Evolutionary conservation across 2,888 invertebrate genomes (phyloP).

Genomic region (Scaptomyza cyrtandrae): DNA sequence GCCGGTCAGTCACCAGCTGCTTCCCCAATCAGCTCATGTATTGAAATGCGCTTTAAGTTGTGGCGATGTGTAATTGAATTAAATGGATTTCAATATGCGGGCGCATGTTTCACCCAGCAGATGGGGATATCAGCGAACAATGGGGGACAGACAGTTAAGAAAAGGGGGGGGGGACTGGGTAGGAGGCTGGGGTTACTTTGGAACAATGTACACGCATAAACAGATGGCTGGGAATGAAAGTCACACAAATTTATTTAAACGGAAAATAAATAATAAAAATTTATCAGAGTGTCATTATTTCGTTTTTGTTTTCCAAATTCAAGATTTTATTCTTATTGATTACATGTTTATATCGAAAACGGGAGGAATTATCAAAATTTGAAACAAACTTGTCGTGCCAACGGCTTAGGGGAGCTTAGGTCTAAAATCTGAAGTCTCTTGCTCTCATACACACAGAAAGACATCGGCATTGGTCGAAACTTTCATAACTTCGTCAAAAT

Average conservation of each 20-base stretch:
- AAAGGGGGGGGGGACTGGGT: neutral
- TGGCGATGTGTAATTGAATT: constrained; percentile 74
- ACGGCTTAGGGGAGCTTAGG: too few species aligned
- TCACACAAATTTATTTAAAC: neutral
- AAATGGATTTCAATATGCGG: constrained; percentile 80
- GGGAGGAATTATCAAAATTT: too few species aligned
- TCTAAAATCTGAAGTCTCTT: too few species aligned
- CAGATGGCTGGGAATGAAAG: constrained; percentile 16
- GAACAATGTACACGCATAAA: constrained; percentile 52
- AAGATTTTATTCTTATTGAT: too few species aligned
- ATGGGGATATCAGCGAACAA: neutral
- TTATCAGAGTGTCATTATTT: neutral
- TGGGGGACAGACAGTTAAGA: neutral
- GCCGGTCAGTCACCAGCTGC: constrained; percentile 52
- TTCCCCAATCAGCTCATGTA: constrained; percentile 38
- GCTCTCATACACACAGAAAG: too few species aligned
- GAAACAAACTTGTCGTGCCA: too few species aligned
- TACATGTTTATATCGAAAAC: too few species aligned
- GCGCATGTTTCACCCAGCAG: constrained; percentile 60
- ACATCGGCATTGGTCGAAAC: too few species aligned
- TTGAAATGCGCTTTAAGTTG: constrained; percentile 76
- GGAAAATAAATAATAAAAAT: neutral
- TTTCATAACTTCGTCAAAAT: too few species aligned
- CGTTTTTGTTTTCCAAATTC: too few species aligned
- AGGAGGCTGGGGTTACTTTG: neutral